phyloP scores from a whole-genome alignment of 2,113 vertebrate genomes.

The Spilogale gracilis region DNA sequence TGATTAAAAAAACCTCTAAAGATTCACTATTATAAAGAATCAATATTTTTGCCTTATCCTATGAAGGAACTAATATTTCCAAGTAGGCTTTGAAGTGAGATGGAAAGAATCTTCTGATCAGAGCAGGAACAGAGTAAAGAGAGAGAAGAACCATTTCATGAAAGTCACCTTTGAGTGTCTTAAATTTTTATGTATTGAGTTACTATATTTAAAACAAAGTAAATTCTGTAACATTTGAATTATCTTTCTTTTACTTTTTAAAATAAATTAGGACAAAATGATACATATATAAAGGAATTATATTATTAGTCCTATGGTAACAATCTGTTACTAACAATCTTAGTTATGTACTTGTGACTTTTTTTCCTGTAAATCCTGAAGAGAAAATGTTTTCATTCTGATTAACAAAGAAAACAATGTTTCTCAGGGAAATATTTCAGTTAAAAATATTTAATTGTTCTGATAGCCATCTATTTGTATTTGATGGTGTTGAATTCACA shows the following conservation, averaged over 20 bases:
- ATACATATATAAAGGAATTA: neutral
- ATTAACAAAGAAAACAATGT: slow-evolving; percentile 16
- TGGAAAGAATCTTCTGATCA: neutral
- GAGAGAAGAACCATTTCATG: neutral
- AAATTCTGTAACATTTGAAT: neutral
- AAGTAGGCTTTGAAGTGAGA: neutral
- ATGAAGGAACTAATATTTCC: neutral
- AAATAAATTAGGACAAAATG: slow-evolving; percentile 34
- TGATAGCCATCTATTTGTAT: neutral
- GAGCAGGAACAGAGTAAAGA: neutral
- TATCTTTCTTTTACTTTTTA: neutral
- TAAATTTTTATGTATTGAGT: neutral
- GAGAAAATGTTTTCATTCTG: slow-evolving; percentile 14
- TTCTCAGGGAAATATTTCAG: slow-evolving; percentile 14
- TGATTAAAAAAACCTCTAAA: neutral
- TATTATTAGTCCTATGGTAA: neutral
- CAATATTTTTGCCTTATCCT: neutral
- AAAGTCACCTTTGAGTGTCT: neutral
- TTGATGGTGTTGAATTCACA: neutral
- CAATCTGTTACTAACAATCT: neutral
- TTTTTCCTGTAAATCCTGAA: neutral
- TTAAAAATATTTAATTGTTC: neutral
- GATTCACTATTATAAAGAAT: neutral
- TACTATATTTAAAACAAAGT: neutral
- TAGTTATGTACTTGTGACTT: neutral